Percentiles rank a stretch among this genome's conserved stretches.
phyloP scores from a whole-genome alignment of 1,140 invertebrate species.

The Pachypsylla venusta region DNA sequence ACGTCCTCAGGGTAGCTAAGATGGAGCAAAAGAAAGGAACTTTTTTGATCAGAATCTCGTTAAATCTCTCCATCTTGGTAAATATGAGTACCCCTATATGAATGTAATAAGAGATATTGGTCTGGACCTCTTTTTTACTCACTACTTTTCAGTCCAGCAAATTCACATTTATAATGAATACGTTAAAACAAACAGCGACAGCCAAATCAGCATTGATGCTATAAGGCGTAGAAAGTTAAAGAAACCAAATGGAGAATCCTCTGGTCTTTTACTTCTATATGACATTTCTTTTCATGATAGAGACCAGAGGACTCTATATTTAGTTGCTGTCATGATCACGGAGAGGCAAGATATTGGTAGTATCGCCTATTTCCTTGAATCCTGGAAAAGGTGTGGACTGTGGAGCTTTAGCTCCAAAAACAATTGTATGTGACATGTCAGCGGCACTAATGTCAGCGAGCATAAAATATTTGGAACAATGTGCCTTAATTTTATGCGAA shows the following conservation, averaged over 20 bases:
- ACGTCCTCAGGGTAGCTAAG: no score
- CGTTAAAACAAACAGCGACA: not conserved
- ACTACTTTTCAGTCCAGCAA: not conserved
- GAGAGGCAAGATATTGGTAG: not conserved
- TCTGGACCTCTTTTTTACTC: not conserved
- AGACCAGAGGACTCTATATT: not conserved
- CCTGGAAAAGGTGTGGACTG: not conserved
- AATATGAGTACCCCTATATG: no score
- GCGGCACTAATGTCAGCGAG: not conserved
- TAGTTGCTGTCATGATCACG: no score
- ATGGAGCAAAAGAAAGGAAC: no score
- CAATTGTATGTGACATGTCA: not conserved
- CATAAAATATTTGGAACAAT: not conserved
- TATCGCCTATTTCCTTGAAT: not conserved
- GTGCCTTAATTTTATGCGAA: not conserved
- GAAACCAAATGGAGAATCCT: not conserved
- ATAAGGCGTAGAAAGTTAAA: not conserved
- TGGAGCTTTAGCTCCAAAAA: not conserved
- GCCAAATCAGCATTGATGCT: not conserved
- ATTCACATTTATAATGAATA: not conserved
- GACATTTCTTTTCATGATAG: not conserved
- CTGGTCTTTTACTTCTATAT: not conserved
- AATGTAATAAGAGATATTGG: not conserved
- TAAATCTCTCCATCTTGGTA: no score
- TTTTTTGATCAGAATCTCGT: no score